Percentiles rank a stretch among this genome's conserved stretches.
Conservation (phyloP, 1,140 invertebrate genomes). For the Sitobion miscanthi region DNA sequence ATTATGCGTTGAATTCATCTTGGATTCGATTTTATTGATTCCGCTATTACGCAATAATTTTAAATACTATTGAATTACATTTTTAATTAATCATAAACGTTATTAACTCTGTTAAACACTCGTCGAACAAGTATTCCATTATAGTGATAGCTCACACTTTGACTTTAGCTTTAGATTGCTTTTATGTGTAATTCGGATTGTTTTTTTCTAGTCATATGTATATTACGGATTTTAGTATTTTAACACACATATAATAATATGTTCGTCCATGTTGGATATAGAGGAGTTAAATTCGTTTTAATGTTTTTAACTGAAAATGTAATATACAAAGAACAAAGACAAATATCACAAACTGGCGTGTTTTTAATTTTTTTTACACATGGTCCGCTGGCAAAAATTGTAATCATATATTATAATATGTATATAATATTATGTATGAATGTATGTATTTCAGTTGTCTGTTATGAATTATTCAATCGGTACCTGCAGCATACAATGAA, state of each 20-base stretch:
- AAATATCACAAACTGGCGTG: background rate
- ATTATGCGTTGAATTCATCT: background rate
- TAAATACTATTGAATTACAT: background rate
- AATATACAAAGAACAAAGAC: background rate
- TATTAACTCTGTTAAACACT: background rate
- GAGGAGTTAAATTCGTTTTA: background rate
- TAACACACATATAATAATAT: background rate
- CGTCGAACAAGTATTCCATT: background rate
- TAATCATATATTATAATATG: background rate
- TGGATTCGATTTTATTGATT: background rate
- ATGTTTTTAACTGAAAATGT: background rate
- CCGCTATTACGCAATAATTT: background rate
- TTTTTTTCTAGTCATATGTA: background rate
- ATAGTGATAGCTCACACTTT: background rate
- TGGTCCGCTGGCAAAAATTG: background rate
- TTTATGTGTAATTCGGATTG: background rate
- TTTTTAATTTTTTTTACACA: background rate
- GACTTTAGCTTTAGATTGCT: background rate
- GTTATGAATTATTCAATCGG: conserved; percentile 54
- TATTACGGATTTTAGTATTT: background rate
- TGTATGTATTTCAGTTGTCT: background rate
- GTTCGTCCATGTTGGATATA: background rate
- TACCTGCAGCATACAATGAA: background rate
- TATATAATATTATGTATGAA: background rate
- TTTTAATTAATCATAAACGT: background rate